Evolutionary conservation across 37 sponge, comb jelly and placozoan genomes (phyloP).

Genomic region (Tethya wilhelma): DNA sequence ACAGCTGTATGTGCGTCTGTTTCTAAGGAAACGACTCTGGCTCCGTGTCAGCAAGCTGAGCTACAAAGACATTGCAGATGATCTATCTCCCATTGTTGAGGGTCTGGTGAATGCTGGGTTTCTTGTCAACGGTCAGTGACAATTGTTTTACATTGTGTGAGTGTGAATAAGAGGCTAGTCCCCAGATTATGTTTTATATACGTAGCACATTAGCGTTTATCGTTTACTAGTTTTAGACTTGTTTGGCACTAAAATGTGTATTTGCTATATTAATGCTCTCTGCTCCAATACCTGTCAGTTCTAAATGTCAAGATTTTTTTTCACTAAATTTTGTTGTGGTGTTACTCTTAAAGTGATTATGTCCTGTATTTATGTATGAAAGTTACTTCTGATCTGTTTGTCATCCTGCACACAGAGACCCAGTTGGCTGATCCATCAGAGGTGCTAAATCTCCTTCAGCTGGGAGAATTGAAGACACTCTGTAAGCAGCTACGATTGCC

Average conservation of each 20-base stretch:
- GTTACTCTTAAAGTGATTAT: not conserved
- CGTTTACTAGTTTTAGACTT: not conserved
- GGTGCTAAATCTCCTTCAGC: slow-evolving; percentile 47
- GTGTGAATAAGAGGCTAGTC: not conserved
- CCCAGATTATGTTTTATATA: not conserved
- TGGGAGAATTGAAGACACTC: slow-evolving; percentile 53
- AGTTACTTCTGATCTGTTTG: not conserved
- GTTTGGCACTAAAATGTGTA: not conserved
- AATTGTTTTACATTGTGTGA: too few species aligned
- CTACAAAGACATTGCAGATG: slow-evolving; percentile 56
- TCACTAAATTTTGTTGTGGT: not conserved
- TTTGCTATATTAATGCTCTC: too few species aligned
- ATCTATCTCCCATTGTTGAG: slow-evolving; percentile 28
- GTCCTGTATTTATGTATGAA: not conserved
- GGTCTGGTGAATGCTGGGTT: slow-evolving; percentile 27
- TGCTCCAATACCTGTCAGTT: not conserved
- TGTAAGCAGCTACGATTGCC: slow-evolving; percentile 60
- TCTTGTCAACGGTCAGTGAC: slow-evolving; percentile 50
- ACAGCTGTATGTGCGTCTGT: slow-evolving; percentile 72
- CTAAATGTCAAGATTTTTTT: not conserved
- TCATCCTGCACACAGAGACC: slow-evolving; percentile 18
- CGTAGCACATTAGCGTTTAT: not conserved
- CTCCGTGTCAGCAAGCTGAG: slow-evolving; percentile 22
- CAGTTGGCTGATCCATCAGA: slow-evolving; percentile 37
- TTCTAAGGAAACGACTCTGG: slow-evolving; percentile 78